Evolutionary conservation across 1,140 invertebrate species (phyloP), one percentile per base, ranked within the genome.

Genomic region (Drosophila persimilis): DNA sequence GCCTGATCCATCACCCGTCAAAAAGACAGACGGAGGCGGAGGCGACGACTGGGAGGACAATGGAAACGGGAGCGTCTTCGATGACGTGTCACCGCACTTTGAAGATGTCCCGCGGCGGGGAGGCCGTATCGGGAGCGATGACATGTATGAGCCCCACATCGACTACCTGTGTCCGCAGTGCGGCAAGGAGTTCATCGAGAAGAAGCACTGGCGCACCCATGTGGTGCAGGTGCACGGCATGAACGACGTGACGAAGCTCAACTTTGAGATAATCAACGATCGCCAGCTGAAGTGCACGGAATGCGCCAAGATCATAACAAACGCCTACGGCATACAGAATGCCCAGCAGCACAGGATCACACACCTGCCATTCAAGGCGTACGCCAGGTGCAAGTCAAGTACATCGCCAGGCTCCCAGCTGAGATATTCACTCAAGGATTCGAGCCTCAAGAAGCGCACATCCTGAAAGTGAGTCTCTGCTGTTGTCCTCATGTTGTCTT

Each of bases 371-470:
- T 88, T 73, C 26, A 90, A 90, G 55, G 83, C 89, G 1, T 90
- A 88, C 39, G 80, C 81, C 8, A 67, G 86, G 5, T 90, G 89
- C 44, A 99, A 92, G 76, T 96, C 95, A 9, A 97, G 91, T 5
- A 99, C 94, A 94, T 99, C 98, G 7, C 98, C 98, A 1, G 98
- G 96, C 11, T 92, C 80, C 92, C 98, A 98, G 7, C 92, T 90
- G 8, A 94, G 80, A 73, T 90, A 79, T 50, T 91, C 76, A 47
- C 73, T 53, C 73, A 52, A 47, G 17, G 26, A 20, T 6, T 66
- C 35, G 86, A 92, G 89, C 8, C 93, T 92, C 46, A 99, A 93
- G 24, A 99, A 92, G 89, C 98, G 94, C 15, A 99, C 98, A 94
- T 99, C 98, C 94, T 98, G 95, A 92, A 96, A 96, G 91, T 96